Base-by-base conservation (phyloP, 2,797 vertebrate genomes). In the Hephaestus fuliginosus region DNA sequence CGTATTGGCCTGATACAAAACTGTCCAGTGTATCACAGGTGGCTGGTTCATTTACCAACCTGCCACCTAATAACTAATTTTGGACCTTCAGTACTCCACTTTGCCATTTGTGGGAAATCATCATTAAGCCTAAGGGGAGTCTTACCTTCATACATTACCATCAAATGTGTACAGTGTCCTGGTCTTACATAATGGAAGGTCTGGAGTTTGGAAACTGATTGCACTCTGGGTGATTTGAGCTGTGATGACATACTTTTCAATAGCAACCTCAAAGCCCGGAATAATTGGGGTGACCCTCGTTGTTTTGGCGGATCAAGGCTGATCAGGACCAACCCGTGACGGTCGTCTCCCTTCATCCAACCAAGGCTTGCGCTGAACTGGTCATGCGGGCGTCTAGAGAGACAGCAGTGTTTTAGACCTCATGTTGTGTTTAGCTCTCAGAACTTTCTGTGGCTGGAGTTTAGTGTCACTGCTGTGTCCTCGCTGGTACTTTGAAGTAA, bases 181-280 rank as follows among this genome's bases (percentile, higher is more conserved):
- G 56, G 74, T 70, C 56, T 63, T 30, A n/a, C 25, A 2, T 61
- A 80, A 57, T 77, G 28, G 46, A 74, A 53, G 41, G 11, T 41
- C 49, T n/a, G 22, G 36, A 78, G 66, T 72, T 73, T 58, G 5
- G 41, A 52, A 39, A 60, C 17, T 17, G 46, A 20, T 12, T 51
- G 18, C 12, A 44, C 28, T 36, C 7, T 36, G 33, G 33, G 33
- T 36, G 4, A 36, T 14, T 12, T 46, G 25, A 28, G 25, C 43
- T 33, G 17, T 39, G 30, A 68, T 22, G 13, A 46, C 51, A 49
- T 51, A 5, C 15, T 33, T 49, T 65, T 10, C 46, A 66, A 51
- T 39, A 22, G 17, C 48, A 73, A 36, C 33, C 33, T 36, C 33
- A 36, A 36, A 36, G 33, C 33, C 33, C 0, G 33, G 33, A 7